Evolutionary conservation across 2,113 vertebrate species (phyloP).

Genomic region (Gasterosteus nipponicus): DNA sequence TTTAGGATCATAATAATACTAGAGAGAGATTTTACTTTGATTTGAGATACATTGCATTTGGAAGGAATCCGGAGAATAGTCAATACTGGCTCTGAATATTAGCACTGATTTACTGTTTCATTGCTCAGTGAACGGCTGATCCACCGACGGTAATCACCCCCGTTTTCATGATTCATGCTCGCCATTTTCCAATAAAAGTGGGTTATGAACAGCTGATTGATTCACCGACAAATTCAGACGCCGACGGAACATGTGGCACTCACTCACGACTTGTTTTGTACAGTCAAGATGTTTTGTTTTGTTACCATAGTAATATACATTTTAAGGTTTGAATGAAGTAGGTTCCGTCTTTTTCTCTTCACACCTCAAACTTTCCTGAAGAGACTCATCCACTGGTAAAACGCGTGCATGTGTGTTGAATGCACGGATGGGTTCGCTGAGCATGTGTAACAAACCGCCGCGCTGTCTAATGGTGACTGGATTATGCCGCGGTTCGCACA

Average conservation of each 20-base stretch:
- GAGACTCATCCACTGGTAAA: not conserved
- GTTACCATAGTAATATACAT: not conserved
- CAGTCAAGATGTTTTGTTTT: not conserved
- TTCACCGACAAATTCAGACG: slow-evolving; percentile 17
- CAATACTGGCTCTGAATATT: not conserved
- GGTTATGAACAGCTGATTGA: slow-evolving; percentile 29
- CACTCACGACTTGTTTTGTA: not conserved
- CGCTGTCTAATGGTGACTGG: slow-evolving; percentile 19
- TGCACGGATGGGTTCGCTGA: slow-evolving; percentile 7
- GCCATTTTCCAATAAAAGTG: not conserved
- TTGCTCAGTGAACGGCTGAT: not conserved
- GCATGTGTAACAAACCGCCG: not conserved
- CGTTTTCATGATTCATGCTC: slow-evolving; percentile 7
- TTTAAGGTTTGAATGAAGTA: not conserved
- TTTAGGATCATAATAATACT: not conserved
- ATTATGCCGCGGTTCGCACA: not conserved
- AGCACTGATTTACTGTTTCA: not conserved
- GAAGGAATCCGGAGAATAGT: slow-evolving; percentile 7
- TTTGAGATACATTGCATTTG: not conserved
- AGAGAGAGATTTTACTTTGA: not conserved
- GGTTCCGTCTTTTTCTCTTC: not conserved
- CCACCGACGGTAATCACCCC: slow-evolving; percentile 23
- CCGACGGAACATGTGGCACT: not conserved
- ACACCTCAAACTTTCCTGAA: not conserved
- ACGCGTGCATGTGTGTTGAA: not conserved